Evolutionary conservation across 2,113 vertebrate species (phyloP).

Genomic region (Engystomops pustulosus): DNA sequence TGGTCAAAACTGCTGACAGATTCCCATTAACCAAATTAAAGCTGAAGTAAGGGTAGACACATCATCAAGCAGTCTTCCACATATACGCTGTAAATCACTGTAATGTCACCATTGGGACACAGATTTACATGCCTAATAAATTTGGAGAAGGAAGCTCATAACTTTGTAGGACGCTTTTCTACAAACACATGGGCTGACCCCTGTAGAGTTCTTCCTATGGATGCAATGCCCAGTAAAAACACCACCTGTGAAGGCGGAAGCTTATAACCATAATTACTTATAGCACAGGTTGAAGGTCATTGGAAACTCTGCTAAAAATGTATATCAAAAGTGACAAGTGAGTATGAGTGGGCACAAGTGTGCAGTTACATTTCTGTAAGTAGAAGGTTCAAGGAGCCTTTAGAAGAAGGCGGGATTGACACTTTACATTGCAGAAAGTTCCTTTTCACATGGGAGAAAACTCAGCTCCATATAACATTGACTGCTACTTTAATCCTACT

Average conservation of each 20-base stretch:
- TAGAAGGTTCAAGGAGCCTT: constrained; percentile 14
- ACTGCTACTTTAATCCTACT: constrained; percentile 44
- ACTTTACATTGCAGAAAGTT: constrained; percentile 40
- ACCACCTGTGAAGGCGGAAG: constrained; percentile 15
- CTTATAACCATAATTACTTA: constrained; percentile 5
- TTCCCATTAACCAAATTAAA: too few relatives aligned
- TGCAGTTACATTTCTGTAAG: constrained; percentile 35
- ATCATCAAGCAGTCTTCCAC: too few relatives aligned
- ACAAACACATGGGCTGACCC: background rate
- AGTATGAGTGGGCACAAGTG: constrained; percentile 22
- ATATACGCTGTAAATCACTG: background rate
- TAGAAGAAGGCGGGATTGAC: background rate
- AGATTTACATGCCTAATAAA: constrained; percentile 10
- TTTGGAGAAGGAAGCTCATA: constrained; percentile 23
- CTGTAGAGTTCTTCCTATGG: background rate
- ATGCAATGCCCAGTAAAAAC: background rate
- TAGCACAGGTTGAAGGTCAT: constrained; percentile 41
- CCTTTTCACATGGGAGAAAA: constrained; percentile 29
- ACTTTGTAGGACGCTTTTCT: background rate
- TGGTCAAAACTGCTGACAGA: too few relatives aligned
- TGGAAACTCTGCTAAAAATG: background rate
- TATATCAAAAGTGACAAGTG: constrained; percentile 16
- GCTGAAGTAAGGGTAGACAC: too few relatives aligned
- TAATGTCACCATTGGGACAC: background rate
- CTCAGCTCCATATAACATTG: constrained; percentile 13